Conservation (phyloP, 1,140 invertebrate species). For the Pinna nobilis region DNA sequence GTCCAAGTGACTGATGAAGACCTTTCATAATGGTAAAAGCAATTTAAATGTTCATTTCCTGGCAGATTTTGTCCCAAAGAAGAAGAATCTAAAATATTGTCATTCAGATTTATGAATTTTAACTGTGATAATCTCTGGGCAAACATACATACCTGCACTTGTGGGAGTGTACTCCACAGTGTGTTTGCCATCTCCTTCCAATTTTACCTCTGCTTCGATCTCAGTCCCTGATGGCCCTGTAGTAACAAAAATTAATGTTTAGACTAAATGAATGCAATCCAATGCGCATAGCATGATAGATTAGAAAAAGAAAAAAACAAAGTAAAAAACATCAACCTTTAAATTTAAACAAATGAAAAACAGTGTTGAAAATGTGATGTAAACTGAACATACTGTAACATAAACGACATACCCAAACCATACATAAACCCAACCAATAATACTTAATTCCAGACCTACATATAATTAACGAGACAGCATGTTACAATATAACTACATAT, state of each 20-base stretch:
- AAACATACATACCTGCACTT: conserved; percentile 78
- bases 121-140: no score
- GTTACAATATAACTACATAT: background rate
- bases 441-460: background rate
- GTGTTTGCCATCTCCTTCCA: conserved; percentile 67
- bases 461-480: background rate
- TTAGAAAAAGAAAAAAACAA: background rate
- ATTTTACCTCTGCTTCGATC: conserved; percentile 68
- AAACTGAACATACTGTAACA: no score
- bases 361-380: background rate
- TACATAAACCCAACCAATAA: background rate
- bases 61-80: no score
- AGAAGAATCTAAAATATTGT: no score
- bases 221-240: conserved; percentile 66
- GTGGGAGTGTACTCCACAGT: conserved; percentile 79
- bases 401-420: conserved; percentile 4
- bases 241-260: conserved; percentile 4
- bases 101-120: background rate
- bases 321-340: background rate
- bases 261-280: background rate
- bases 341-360: background rate
- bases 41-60: no score
- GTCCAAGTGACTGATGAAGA: no score
- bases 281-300: no score
- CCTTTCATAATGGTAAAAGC: no score